A percentile compares a stretch with the other conserved stretches of the same genome.
Conservation (phyloP, 2,888 invertebrate species). For the Protonemura montana region DNA sequence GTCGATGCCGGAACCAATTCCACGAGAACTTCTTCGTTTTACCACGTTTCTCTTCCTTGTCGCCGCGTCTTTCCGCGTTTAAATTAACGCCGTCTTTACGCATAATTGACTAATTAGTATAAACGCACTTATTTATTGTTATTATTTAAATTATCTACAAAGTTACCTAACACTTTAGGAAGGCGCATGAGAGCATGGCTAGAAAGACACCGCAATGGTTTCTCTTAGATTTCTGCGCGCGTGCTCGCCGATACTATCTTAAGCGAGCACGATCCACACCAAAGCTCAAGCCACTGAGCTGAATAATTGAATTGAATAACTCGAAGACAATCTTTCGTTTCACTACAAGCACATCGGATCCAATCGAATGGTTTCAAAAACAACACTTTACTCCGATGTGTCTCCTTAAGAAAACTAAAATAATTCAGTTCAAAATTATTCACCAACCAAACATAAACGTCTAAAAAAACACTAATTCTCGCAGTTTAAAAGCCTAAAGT, state of each 20-base stretch:
- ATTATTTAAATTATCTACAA: neutral
- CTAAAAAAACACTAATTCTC: neutral
- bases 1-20: slow-evolving; percentile 43
- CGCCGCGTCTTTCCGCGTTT: slow-evolving; percentile 15
- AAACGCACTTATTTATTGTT: neutral
- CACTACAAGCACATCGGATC: neutral
- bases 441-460: neutral
- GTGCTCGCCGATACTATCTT: neutral
- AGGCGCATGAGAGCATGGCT: neutral
- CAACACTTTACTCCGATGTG: neutral
- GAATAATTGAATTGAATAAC: slow-evolving; percentile 26
- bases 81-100: slow-evolving; percentile 16
- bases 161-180: neutral
- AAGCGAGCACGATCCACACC: neutral
- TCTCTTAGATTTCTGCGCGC: neutral
- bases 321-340: neutral
- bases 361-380: neutral
- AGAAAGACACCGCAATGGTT: neutral
- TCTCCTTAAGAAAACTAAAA: no score
- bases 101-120: neutral
- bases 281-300: neutral
- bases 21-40: slow-evolving; percentile 36
- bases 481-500: neutral
- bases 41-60: slow-evolving; percentile 17
- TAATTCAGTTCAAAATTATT: no score